phyloP scores from a whole-genome alignment of 1,140 invertebrate species.

The Leptopilina clavipes region DNA sequence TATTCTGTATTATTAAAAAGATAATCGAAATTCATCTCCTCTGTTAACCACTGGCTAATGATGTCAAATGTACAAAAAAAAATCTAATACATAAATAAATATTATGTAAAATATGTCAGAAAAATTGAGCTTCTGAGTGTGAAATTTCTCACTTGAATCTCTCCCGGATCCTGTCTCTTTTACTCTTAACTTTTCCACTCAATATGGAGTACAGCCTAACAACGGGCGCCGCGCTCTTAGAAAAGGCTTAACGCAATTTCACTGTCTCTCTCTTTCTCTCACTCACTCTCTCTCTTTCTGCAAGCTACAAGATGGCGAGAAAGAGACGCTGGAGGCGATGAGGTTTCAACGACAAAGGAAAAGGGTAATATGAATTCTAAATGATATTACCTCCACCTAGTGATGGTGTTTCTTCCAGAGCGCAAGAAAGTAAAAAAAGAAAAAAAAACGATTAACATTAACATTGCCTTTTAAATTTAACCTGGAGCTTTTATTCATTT shows the following conservation, averaged over 20 bases:
- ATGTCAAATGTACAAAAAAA: too few relatives aligned
- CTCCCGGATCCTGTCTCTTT: background rate
- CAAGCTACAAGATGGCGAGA: constrained; percentile 17
- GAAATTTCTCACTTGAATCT: background rate
- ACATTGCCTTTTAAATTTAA: constrained; percentile 17
- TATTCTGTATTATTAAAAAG: too few relatives aligned
- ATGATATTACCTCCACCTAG: constrained; percentile 52
- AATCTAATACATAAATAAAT: too few relatives aligned
- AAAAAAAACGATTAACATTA: constrained; percentile 15
- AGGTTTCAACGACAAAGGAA: constrained; percentile 24
- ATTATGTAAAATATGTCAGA: background rate
- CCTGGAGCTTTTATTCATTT: constrained; percentile 10
- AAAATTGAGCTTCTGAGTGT: constrained; percentile 1
- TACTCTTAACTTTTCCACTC: constrained; percentile 58
- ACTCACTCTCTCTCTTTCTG: background rate
- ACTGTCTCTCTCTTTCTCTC: background rate
- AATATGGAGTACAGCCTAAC: constrained; percentile 51
- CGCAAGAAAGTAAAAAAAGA: background rate
- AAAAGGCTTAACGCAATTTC: constrained; percentile 58
- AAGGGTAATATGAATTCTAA: constrained; percentile 56
- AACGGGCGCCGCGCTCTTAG: constrained; percentile 35
- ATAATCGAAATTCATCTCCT: too few relatives aligned
- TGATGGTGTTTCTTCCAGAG: constrained; percentile 5
- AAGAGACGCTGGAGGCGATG: constrained; percentile 12
- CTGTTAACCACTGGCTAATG: too few relatives aligned